These are phyloP conservation scores for Poeciliopsis retropinna DNA, from an alignment of 2,113 vertebrate species.

Conservation along the genomic window DNA sequence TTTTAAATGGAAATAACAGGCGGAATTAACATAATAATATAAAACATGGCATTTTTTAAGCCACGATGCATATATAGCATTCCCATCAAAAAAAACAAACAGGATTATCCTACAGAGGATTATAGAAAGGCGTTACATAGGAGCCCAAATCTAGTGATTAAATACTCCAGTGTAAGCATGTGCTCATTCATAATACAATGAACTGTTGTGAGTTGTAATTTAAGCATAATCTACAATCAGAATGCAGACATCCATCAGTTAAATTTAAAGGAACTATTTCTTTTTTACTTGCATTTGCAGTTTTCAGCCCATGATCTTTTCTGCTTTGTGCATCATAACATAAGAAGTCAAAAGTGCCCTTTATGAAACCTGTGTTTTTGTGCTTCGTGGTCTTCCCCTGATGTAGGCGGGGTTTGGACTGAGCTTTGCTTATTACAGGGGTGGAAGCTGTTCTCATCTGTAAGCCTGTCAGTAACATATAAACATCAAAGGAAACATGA, in stretches of 20 bases:
- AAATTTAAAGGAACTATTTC: not conserved
- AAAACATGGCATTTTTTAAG: conserved; percentile 31
- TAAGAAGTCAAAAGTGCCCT: conserved; percentile 17
- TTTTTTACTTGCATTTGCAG: conserved; percentile 20
- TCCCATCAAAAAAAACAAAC: conserved; percentile 56
- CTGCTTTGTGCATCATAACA: not conserved
- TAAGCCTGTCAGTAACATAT: conserved; percentile 77
- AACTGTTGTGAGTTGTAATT: not conserved
- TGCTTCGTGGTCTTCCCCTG: conserved; percentile 69
- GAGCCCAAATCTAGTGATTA: conserved; percentile 48
- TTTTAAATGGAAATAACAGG: not conserved
- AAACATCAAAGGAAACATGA: conserved; percentile 44
- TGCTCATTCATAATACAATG: not conserved
- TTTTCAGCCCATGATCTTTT: conserved; percentile 63
- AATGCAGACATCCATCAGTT: no score
- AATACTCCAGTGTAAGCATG: conserved; percentile 32
- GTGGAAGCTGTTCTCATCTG: conserved; percentile 77
- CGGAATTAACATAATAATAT: not conserved
- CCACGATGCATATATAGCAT: conserved; percentile 46
- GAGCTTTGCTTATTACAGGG: conserved; percentile 75
- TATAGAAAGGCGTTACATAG: conserved; percentile 69
- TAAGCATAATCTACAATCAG: conserved; percentile 7
- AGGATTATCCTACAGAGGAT: conserved; percentile 74
- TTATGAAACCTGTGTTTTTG: conserved; percentile 77
- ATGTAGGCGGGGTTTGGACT: conserved; percentile 69